Evolutionary conservation across 2,888 invertebrate species (phyloP), one percentile per base, ranked within the genome.

Genomic region (Thecophora atra): DNA sequence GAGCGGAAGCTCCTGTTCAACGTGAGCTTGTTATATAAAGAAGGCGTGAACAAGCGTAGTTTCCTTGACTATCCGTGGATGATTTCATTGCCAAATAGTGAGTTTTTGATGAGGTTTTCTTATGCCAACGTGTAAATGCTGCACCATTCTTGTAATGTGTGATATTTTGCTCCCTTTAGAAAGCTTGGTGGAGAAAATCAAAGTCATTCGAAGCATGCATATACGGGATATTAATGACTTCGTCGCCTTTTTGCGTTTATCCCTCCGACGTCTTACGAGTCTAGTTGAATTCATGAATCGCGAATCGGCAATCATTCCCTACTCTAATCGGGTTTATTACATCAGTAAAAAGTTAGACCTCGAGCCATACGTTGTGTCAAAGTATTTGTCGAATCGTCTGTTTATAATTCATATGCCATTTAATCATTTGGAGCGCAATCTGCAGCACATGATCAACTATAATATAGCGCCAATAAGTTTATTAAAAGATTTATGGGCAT

Each of bases 401-500:
- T 91, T 91, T 81, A 82, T 91, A 60, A 87, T 90, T 75, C 86
- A 85, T 75, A 86, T 91, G 82, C 87, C 89, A 15, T 89, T 88
- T 81, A 86, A 88, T 24, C 89, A 88, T 87, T 81, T 91, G 26
- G 80, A 88, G 78, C 87, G 82, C 76, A 89, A 90, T 73, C 80
- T 91, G 62, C 81, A 88, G 77, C 84, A 87, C 60, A 87, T 91
- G 83, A 77, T 86, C 85, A 88, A 88, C 73, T 89, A 89, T 81
- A 88, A 89, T 76, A 87, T 91, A 0, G 78, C 87, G 64, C 83
- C 88, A 44, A 87, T 89, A 42, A 87, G 89, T 76, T 88, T 91
- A 75, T 77, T 90, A 8, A 88, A 88, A 77, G 91, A 91, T 83
- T 81, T 90, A 21, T 91, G 91, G 91, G 89, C 91, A 1, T 86